These are phyloP conservation scores for Macroramphosus scolopax DNA, from an alignment of 2,797 vertebrate species.

Conservation along the genomic window DNA sequence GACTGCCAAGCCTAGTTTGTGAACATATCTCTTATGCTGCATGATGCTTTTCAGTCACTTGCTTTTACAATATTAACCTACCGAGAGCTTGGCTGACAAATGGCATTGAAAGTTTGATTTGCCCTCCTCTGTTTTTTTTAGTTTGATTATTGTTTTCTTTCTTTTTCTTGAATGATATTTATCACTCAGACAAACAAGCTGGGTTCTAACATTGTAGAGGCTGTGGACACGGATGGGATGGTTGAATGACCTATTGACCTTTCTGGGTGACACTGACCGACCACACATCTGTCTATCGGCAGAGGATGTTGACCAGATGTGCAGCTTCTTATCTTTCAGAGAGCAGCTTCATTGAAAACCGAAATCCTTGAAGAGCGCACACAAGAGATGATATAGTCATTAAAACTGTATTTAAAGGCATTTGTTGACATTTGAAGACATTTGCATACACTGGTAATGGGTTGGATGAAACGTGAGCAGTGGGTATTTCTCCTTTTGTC, in stretches of 20 bases:
- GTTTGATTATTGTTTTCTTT: slow-evolving; percentile 66
- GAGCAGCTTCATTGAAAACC: too few species aligned
- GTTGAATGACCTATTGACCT: slow-evolving; percentile 43
- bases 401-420: slow-evolving; percentile 2
- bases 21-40: slow-evolving; percentile 84
- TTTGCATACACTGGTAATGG: neutral
- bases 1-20: slow-evolving; percentile 88
- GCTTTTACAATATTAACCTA: slow-evolving; percentile 79
- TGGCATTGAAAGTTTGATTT: slow-evolving; percentile 78
- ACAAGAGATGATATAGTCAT: slow-evolving; percentile 4
- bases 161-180: slow-evolving; percentile 55
- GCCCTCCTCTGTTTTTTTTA: slow-evolving; percentile 66
- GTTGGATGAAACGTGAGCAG: neutral
- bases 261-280: slow-evolving; percentile 36
- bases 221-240: slow-evolving; percentile 49
- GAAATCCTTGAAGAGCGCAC: slow-evolving; percentile 21
- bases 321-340: slow-evolving; percentile 8
- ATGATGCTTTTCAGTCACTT: slow-evolving; percentile 85
- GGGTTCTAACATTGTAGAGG: slow-evolving; percentile 38
- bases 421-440: slow-evolving; percentile 10
- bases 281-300: slow-evolving; percentile 35
- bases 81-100: slow-evolving; percentile 76
- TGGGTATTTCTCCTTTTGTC: too few species aligned
- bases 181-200: slow-evolving; percentile 33
- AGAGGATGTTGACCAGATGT: slow-evolving; percentile 47